Conservation (phyloP, 2,797 vertebrate genomes). For the Falco novaeseelandiae region DNA sequence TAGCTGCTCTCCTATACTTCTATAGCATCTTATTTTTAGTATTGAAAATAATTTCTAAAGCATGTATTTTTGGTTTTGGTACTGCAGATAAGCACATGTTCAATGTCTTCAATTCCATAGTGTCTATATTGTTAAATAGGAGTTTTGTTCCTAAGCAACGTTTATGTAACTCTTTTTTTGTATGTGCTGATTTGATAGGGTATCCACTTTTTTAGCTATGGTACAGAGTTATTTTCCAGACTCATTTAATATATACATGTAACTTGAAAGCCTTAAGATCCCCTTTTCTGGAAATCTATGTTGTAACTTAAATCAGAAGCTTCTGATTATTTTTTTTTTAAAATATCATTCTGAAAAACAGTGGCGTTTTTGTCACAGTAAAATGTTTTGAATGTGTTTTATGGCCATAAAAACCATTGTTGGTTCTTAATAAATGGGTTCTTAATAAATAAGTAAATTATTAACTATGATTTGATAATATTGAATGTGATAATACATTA, state of each 20-base stretch:
- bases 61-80: neutral
- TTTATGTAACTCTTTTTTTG: neutral
- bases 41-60: neutral
- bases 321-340: neutral
- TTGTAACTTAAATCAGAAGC: neutral
- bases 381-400: neutral
- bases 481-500: neutral
- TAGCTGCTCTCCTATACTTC: neutral
- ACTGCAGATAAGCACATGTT: neutral
- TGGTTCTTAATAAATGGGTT: neutral
- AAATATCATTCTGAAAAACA: neutral
- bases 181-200: neutral
- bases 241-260: neutral
- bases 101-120: neutral
- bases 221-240: neutral
- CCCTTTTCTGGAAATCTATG: neutral
- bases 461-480: neutral
- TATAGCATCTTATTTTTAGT: neutral
- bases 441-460: neutral
- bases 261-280: neutral
- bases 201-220: neutral
- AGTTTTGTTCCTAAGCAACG: neutral
- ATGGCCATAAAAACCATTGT: neutral
- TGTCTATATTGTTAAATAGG: neutral
- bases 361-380: neutral